Percentiles rank a stretch among this genome's conserved stretches.
Evolutionary conservation across 2,113 vertebrate genomes (phyloP).

Genomic region (Herpetotheres cachinnans): DNA sequence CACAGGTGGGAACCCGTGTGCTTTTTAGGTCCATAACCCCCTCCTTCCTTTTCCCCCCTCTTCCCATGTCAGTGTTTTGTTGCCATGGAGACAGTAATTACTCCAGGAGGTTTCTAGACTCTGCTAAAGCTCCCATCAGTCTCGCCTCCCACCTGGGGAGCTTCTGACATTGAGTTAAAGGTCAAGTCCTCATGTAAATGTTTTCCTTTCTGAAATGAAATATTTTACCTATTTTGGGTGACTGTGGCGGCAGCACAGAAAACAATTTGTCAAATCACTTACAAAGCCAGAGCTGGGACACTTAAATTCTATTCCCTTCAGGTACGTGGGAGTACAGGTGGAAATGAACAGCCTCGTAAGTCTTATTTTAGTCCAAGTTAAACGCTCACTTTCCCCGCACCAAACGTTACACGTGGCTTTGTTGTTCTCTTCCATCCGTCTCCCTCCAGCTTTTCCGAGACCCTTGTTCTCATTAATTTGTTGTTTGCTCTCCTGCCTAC

Average conservation of each 20-base stretch:
- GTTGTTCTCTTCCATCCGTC: background rate
- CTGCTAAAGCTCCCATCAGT: conserved; percentile 64
- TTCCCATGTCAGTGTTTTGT: conserved; percentile 39
- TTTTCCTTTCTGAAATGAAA: conserved; percentile 72
- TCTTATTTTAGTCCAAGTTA: background rate
- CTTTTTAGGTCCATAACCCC: background rate
- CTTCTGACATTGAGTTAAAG: conserved; percentile 74
- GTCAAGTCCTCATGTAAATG: conserved; percentile 72
- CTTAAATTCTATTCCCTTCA: conserved; percentile 68
- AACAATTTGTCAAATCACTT: conserved; percentile 75
- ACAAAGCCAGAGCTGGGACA: conserved; percentile 49
- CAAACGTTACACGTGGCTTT: background rate
- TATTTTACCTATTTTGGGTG: conserved; percentile 75
- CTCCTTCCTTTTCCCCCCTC: background rate
- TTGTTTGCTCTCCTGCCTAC: conserved; percentile 27
- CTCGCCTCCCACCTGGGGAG: conserved; percentile 65
- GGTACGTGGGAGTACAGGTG: background rate
- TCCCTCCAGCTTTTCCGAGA: background rate
- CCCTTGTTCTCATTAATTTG: conserved; percentile 40
- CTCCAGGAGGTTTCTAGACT: conserved; percentile 63
- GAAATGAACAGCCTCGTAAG: conserved; percentile 30
- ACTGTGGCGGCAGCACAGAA: conserved; percentile 57
- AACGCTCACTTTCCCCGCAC: background rate
- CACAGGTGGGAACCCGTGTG: background rate
- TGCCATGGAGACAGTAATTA: conserved; percentile 72